Conservation (phyloP, 2,113 vertebrate genomes). For the Platysternon megacephalum region DNA sequence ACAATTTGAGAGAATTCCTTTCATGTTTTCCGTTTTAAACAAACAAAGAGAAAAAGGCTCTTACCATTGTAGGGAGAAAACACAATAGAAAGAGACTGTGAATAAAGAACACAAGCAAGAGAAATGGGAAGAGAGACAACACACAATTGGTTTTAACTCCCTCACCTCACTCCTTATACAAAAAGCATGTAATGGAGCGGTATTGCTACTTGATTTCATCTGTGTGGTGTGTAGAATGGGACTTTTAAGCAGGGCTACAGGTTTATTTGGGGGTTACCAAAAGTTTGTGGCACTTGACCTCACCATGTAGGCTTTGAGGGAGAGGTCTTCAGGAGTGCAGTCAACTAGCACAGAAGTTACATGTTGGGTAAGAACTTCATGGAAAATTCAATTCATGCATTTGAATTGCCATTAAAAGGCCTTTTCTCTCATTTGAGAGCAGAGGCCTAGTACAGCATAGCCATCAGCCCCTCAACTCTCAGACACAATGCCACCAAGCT, state of each 20-base stretch:
- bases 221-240: not conserved
- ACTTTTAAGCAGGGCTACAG: not conserved
- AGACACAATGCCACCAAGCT: not conserved
- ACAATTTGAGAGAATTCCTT: not conserved
- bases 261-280: not conserved
- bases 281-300: rapidly evolving
- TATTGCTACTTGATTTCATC: rapidly evolving
- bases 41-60: not conserved
- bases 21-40: not conserved
- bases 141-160: not conserved
- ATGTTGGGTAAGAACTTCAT: not conserved
- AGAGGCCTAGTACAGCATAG: not conserved
- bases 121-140: not conserved
- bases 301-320: not conserved
- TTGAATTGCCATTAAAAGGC: not conserved
- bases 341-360: not conserved
- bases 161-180: rapidly evolving
- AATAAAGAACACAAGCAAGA: not conserved
- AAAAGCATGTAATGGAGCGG: not conserved
- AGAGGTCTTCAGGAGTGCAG: not conserved
- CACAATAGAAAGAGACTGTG: not conserved
- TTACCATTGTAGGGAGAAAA: not conserved
- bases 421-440: not conserved
- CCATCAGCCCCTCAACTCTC: not conserved
- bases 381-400: not conserved